Evolutionary conservation across 2,113 vertebrate species (phyloP), one percentile per base, ranked within the genome.

Genomic region (Maccullochella peelii): DNA sequence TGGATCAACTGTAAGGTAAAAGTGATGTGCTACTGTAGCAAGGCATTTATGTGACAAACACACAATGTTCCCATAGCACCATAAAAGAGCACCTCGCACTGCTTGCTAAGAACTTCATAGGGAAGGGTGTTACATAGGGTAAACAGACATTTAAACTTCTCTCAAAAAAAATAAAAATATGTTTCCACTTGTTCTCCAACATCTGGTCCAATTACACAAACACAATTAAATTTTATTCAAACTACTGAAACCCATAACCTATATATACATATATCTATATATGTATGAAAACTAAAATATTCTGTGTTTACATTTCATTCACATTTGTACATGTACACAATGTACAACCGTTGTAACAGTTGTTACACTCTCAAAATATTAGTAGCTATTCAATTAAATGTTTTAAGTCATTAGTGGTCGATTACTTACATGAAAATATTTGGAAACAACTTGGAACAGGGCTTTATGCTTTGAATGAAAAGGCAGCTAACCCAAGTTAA

Each of bases 71-170:
- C 79, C 94, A 92, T 90, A 92, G 88, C 94, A 96, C 94, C 87
- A 90, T 92, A 94, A 94, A 93, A 96, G 96, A 97, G 96, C 91
- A 94, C 88, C 95, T 89, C 89, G 80, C 94, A 96, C 92, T 96
- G 95, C 94, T 95, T 91, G 91, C 84, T 86, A 87, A 89, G 57
- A 85, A 80, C 63, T 50, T 83, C 72, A 49, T 0, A 70, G 55
- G 67, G 54, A 77, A 47, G 33, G 36, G 38, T 77, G 38, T 73
- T 75, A 59, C 16, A 79, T 3, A 73, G 30, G 30, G 44, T 42
- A 54, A 20, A 68, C 12, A 27, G 14, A 73, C 38, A 82, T 15
- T 75, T n/a, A 58, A 85, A 57, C 21, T 52, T 62, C 67, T 21
- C 15, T 40, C 52, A 40, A 59, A 84, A 82, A 79, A 40, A 18